Evolutionary conservation across 1,140 invertebrate species (phyloP), one percentile per base, ranked within the genome.

Genomic region (Andrena cerasifolii): DNA sequence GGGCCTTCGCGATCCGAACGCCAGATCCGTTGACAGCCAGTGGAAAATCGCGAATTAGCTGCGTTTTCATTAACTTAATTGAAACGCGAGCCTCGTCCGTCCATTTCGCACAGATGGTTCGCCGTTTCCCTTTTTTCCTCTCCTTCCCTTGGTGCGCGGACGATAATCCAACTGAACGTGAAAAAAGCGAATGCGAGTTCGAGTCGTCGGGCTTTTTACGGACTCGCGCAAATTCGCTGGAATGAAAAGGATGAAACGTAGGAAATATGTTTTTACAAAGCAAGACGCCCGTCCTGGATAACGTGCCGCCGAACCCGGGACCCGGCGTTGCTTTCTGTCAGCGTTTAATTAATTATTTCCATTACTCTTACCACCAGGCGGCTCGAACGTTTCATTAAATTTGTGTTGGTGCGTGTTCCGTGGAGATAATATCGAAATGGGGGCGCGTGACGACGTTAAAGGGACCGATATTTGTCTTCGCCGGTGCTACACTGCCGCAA

Each of bases 11-110:
- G 14, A 80, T 65, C 54, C 47, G 51, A 66, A 36, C 45, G 28
- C 28, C 24, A n/a, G 56, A 51, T 21, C 0, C 0, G 31, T 16
- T 36, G 24, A 28, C 40, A 33, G 26, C 6, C 43, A n/a, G n/a
- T 7, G 8, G 26, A 73, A 70, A 54, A 49, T 33, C 40, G 49
- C 21, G 21, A 31, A 65, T 28, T 70, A 28, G 47, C 21, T 68
- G 68, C 56, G 28, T 80, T 85, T 78, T 74, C 79, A 80, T 85
- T 83, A 70, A 53, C 65, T 77, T 83, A 78, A 83, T 83, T 80
- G 54, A 83, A 70, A 36, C 51, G 43, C 51, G 31, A 63, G 40
- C 31, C 26, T 47, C 33, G 43, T 43, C 18, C 18, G n/a, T 24
- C 31, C 28, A 31, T 63, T 76, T 62, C 24, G 51, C 18, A 18